Evolutionary conservation across 1,140 invertebrate species (phyloP).

Genomic region (Steinernema feltiae): DNA sequence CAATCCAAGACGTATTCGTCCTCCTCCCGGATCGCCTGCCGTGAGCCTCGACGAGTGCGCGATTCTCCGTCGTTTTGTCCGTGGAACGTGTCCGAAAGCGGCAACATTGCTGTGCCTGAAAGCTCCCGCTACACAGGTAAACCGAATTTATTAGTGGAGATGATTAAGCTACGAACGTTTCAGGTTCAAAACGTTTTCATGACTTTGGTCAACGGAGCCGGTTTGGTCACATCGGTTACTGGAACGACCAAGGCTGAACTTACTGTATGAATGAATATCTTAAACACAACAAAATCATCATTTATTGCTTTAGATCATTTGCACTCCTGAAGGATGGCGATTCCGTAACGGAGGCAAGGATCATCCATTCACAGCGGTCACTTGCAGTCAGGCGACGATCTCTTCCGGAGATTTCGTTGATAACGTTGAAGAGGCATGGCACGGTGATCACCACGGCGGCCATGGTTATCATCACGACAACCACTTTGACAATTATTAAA

Average conservation of each 20-base stretch:
- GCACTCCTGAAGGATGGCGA: not conserved
- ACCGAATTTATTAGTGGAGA: too few species aligned
- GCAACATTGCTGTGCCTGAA: not conserved
- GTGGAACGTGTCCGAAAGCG: not conserved
- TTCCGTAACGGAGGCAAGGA: not conserved
- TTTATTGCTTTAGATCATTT: not conserved
- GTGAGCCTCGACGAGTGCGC: not conserved
- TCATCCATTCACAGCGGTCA: not conserved
- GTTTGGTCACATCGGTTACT: not conserved
- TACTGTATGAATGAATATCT: not conserved
- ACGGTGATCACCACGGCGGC: not conserved
- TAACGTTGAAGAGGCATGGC: not conserved
- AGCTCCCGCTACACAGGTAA: constrained; percentile 2
- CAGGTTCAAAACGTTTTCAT: not conserved
- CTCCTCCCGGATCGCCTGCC: not conserved
- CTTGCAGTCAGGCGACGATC: not conserved
- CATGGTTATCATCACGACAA: not conserved
- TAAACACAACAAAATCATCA: not conserved
- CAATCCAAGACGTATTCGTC: not conserved
- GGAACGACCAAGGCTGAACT: not conserved
- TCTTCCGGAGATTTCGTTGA: constrained; percentile 6
- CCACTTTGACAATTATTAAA: too few species aligned
- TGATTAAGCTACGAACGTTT: not conserved
- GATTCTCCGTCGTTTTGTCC: not conserved
- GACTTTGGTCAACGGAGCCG: not conserved